Evolutionary conservation across 2,113 vertebrate species (phyloP), one percentile per base, ranked within the genome.

Genomic region (Ptilonorhynchus violaceus): DNA sequence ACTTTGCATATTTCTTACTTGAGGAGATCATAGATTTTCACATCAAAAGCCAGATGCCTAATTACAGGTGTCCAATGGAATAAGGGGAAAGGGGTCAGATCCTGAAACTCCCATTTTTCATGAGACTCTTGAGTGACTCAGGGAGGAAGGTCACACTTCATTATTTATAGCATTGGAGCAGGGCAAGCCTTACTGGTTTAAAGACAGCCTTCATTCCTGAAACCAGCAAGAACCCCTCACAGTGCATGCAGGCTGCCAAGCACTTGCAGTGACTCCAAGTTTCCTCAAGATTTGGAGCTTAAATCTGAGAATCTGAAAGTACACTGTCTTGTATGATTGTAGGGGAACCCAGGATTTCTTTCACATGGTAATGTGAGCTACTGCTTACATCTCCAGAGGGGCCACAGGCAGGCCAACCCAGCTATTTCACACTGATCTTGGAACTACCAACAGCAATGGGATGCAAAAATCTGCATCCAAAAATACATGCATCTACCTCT

Each of bases 311-410:
- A 41, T 23, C 17, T 37, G 19, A 47, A 82, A 44, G 6, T 1
- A 3, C 1, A 4, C 28, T 21, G 35, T 12, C 13, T 33, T 58
- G 63, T 27, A 0, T 3, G 31, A 3, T 0, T 10, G 39, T 0
- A 55, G 52, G 21, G 42, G 22, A 2, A 11, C 4, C 15, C 22
- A 3, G 3, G 0, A 19, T 16, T 68, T 28, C 11, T 20, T 46
- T 7, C 24, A 17, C 2, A 0, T 3, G 1, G 17, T 0, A 19
- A 8, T 3, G 16, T 6, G 56, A 78, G 68, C 27, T 44, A 3
- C 0, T 13, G 49, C 74, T 88, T 24, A 10, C 1, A 4, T 1
- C 58, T 35, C 31, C 22, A 9, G 19, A 33, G 15, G 37, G 31
- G 20, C 49, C 53, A 13, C 13, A 11, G n/a, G 46, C 28, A 37